Conservation (phyloP, 2,113 vertebrate genomes). For the Osmerus mordax region DNA sequence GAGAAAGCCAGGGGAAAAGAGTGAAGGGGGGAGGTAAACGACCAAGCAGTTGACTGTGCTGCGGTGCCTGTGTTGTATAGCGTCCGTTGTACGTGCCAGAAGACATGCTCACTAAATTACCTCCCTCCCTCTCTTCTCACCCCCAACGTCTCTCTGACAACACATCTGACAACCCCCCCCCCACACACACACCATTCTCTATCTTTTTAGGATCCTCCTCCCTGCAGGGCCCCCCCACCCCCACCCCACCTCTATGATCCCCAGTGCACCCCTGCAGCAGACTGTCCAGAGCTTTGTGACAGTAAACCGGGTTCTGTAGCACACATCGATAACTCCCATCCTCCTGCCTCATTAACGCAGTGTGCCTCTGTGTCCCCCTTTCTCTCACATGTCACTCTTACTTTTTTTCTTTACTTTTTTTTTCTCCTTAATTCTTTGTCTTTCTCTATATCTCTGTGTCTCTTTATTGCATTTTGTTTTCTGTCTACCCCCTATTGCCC, state of each 20-base stretch:
- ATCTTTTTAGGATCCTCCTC: background rate
- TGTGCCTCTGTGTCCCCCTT: background rate
- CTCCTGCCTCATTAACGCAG: background rate
- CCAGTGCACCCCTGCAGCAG: constrained; percentile 21
- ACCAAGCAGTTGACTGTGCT: background rate
- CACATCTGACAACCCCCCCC: constrained; percentile 16
- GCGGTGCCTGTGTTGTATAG: background rate
- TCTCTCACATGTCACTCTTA: background rate
- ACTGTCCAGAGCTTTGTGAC: background rate
- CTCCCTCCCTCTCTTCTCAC: constrained; percentile 32
- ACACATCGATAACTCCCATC: background rate
- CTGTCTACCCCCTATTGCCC: too few species aligned
- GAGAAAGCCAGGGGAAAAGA: background rate
- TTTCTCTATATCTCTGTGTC: background rate
- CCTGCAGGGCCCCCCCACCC: background rate
- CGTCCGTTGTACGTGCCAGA: background rate
- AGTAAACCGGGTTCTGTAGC: background rate
- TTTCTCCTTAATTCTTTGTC: background rate
- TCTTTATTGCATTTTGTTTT: background rate
- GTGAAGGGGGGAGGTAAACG: background rate
- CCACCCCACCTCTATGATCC: constrained; percentile 25
- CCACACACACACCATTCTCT: constrained; percentile 1
- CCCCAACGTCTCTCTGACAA: constrained; percentile 14
- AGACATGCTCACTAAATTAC: constrained; percentile 1
- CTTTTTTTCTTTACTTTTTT: background rate